phyloP scores from a whole-genome alignment of 2,888 invertebrate genomes.

The Pyralis farinalis region DNA sequence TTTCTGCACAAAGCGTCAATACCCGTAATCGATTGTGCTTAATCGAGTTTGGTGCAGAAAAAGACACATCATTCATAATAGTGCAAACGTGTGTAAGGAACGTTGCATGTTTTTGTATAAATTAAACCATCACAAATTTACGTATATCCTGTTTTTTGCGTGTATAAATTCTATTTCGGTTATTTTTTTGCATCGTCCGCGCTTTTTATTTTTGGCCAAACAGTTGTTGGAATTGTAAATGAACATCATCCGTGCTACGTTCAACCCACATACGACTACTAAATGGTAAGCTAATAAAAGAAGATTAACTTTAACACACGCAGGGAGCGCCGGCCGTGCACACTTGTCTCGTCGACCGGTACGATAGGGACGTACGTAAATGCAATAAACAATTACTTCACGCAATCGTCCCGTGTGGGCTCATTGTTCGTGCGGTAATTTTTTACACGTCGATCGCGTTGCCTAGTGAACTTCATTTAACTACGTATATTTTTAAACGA shows the following conservation, averaged over 20 bases:
- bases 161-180: constrained; percentile 30
- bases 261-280: constrained; percentile 4
- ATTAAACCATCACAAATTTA: constrained; percentile 18
- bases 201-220: constrained; percentile 42
- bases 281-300: constrained; percentile 12
- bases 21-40: constrained; percentile 17
- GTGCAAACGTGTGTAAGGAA: constrained; percentile 30
- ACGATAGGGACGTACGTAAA: constrained; percentile 1
- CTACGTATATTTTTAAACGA: too few relatives aligned
- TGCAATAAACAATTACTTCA: constrained; percentile 14
- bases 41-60: constrained; percentile 44
- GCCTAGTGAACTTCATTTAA: too few relatives aligned
- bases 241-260: background rate
- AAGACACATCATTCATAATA: constrained; percentile 27
- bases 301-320: background rate
- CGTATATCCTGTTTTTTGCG: constrained; percentile 25
- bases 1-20: constrained; percentile 42
- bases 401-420: constrained; percentile 45
- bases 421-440: constrained; percentile 46
- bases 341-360: background rate
- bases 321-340: background rate
- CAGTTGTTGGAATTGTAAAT: constrained; percentile 13
- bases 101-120: constrained; percentile 42
- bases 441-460: constrained; percentile 6
- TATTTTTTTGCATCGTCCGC: constrained; percentile 45